Evolutionary conservation across 2,113 vertebrate species (phyloP).

Genomic region (Lathamus discolor): DNA sequence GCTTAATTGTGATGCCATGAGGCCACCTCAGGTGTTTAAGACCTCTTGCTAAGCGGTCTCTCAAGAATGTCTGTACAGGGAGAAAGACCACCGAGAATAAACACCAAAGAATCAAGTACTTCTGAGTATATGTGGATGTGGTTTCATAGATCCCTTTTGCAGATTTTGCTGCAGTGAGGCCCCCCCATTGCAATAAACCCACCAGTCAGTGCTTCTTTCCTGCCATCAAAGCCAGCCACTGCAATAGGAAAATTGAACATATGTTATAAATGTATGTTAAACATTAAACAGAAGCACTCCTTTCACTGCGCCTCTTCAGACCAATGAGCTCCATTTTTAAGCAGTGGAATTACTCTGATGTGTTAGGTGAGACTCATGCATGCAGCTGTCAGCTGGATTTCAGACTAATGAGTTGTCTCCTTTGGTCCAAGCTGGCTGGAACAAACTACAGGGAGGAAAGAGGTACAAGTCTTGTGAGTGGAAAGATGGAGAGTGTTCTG

Average conservation of each 20-base stretch:
- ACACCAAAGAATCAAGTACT: background rate
- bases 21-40: background rate
- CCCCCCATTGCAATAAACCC: background rate
- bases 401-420: background rate
- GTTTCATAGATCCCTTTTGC: background rate
- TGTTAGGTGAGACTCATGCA: background rate
- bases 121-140: background rate
- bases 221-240: background rate
- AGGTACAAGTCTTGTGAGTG: background rate
- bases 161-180: background rate
- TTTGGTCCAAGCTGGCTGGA: background rate
- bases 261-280: background rate
- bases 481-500: background rate
- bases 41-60: background rate
- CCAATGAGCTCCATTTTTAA: background rate
- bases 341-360: background rate
- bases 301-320: background rate
- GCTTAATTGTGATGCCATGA: background rate
- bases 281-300: background rate
- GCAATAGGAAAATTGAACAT: slow-evolving; percentile 1
- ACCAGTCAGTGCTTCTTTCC: background rate
- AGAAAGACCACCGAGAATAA: background rate
- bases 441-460: background rate
- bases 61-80: background rate
- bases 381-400: background rate